A percentile compares a stretch with the other conserved stretches of the same genome.
These are phyloP conservation scores for Prietella phreatophila DNA, from an alignment of 2,113 vertebrate genomes.

Conservation along the genomic window DNA sequence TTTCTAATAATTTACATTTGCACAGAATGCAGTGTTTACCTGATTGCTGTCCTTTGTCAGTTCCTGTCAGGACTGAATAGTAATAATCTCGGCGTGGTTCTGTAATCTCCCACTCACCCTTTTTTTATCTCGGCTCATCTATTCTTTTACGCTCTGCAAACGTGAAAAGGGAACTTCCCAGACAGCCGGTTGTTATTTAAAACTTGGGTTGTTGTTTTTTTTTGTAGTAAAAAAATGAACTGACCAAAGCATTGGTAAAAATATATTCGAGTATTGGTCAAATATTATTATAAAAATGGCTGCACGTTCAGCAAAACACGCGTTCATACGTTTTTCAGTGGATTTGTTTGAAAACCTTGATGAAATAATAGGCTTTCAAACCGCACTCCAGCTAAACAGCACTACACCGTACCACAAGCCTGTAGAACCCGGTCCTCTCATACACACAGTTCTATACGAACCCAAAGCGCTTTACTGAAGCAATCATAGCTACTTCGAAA, in stretches of 20 bases:
- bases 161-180: constrained; percentile 75
- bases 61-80: constrained; percentile 37
- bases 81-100: constrained; percentile 57
- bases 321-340: background rate
- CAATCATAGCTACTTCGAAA: too few species aligned
- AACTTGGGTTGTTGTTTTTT: constrained; percentile 56
- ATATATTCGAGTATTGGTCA: background rate
- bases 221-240: constrained; percentile 56
- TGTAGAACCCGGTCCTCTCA: background rate
- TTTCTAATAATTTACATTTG: constrained; percentile 15
- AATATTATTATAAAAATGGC: background rate
- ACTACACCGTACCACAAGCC: background rate
- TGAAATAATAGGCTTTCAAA: background rate
- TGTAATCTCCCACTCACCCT: constrained; percentile 40
- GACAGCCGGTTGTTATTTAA: constrained; percentile 79
- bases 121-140: constrained; percentile 36
- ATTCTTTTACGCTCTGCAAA: constrained; percentile 45
- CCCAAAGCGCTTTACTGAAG: background rate
- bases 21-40: background rate
- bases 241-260: constrained; percentile 38
- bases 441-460: background rate
- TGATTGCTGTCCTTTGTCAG: constrained; percentile 13
- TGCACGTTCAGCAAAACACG: background rate
- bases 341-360: background rate
- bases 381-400: background rate